Evolutionary conservation across 1,140 invertebrate species (phyloP), one percentile per base, ranked within the genome.

Genomic region (Vanessa atalanta): DNA sequence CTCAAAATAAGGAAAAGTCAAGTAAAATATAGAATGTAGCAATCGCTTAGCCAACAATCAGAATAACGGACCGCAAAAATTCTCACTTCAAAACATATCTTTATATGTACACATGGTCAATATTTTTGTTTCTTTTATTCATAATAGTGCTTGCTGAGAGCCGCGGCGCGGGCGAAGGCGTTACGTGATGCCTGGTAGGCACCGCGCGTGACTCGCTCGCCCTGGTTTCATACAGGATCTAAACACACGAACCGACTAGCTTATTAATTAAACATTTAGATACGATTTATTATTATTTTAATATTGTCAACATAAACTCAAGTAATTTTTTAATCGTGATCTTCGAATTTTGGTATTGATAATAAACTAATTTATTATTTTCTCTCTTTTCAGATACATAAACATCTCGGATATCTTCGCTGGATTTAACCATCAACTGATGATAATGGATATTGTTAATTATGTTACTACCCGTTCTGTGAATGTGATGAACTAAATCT

Each of bases 171-270:
- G 53, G 50, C 75, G 75, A 68, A 75, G 77, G 75, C 79, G 73
- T 83, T 81, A 84, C 82, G 82, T 83, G 87, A 86, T 83, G 84
- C 76, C 82, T 83, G 80, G 80, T 83, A 83, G 82, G 78, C 84
- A 79, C 76, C 75, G 79, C 79, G 82, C 90, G 90, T 92, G 90
- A 92, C 90, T 87, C 65, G 88, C 75, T 88, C 81, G 90, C 87
- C 90, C 89, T 88, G 87, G 76, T 90, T 90, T 84, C 71, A 73
- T 86, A 83, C 90, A 89, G 88, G 86, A 89, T 90, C 82, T 88
- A 80, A 81, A 83, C 80, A 74, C 83, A 83, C 82, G 78, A 88
- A 81, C 79, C 68, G 75, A 83, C 76, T 79, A 77, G 76, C 80
- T 88, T 85, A 84, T 86, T 89, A 88, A 88, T 90, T 90, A 88